Conservation (phyloP, 1,140 invertebrate species). For the Pogonus chalceus region DNA sequence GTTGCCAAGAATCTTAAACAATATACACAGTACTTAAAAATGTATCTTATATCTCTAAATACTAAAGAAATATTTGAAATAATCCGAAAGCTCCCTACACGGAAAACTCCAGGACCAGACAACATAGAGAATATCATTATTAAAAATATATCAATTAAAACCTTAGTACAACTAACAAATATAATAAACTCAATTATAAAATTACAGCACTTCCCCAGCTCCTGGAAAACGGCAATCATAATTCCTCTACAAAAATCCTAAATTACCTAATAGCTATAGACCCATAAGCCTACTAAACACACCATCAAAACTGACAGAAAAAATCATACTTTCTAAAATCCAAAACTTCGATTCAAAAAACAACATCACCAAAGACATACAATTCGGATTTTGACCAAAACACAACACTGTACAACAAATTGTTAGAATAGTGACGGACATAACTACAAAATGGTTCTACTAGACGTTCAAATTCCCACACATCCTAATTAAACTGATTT, state of each 20-base stretch:
- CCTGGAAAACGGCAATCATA: slow-evolving; percentile 29
- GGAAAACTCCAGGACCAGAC: slow-evolving; percentile 29
- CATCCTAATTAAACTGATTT: too few species aligned
- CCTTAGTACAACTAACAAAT: slow-evolving; percentile 20
- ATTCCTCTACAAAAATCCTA: slow-evolving; percentile 25
- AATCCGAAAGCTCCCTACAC: slow-evolving; percentile 16
- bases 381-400: slow-evolving; percentile 33
- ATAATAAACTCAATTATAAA: slow-evolving; percentile 27
- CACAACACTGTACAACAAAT: slow-evolving; percentile 32
- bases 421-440: slow-evolving; percentile 26
- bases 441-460: slow-evolving; percentile 27
- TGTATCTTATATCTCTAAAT: too few species aligned
- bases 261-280: slow-evolving; percentile 23
- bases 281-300: slow-evolving; percentile 30
- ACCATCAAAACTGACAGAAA: slow-evolving; percentile 27
- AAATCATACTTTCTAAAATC: slow-evolving; percentile 20
- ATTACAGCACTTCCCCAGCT: slow-evolving; percentile 21
- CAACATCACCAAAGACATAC: slow-evolving; percentile 22
- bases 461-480: slow-evolving; percentile 26
- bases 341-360: slow-evolving; percentile 13
- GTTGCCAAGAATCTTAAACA: too few species aligned
- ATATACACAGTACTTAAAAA: too few species aligned
- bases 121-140: slow-evolving; percentile 19
- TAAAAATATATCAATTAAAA: slow-evolving; percentile 20
- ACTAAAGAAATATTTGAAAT: slow-evolving; percentile 17